Conservation (phyloP, 1,140 invertebrate species). For the Drosophila hydei region DNA sequence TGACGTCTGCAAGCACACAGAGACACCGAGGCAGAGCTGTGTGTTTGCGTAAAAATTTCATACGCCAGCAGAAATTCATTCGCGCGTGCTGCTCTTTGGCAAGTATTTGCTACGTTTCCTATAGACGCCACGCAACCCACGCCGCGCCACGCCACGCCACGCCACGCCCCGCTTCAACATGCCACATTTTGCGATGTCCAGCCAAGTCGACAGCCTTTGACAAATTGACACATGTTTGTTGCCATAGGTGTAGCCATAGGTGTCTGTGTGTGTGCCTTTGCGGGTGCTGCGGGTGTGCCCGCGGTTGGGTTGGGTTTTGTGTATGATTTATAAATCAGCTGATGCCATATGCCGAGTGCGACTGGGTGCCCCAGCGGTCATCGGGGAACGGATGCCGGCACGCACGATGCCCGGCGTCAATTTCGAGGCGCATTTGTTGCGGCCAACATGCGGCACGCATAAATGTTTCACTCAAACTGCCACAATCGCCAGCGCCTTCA, state of each 20-base stretch:
- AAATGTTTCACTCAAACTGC: constrained; percentile 10
- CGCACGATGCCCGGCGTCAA: constrained; percentile 8
- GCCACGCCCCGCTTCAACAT: background rate
- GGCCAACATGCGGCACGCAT: constrained; percentile 6
- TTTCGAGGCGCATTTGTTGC: constrained; percentile 18
- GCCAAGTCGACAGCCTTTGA: constrained; percentile 46
- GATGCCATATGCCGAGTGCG: constrained; percentile 9
- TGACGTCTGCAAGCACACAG: constrained; percentile 54
- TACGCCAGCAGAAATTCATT: constrained; percentile 74
- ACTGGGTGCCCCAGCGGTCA: constrained; percentile 9
- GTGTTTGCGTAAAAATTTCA: constrained; percentile 66
- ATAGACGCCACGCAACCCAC: background rate
- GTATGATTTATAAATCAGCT: constrained; percentile 48
- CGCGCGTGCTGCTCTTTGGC: constrained; percentile 52
- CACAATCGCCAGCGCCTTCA: constrained; percentile 1
- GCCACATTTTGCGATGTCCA: constrained; percentile 19
- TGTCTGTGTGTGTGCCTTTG: constrained; percentile 2
- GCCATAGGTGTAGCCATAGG: constrained; percentile 2
- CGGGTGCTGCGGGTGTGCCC: background rate
- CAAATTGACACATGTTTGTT: constrained; percentile 41
- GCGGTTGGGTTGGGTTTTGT: constrained; percentile 22
- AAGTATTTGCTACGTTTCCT: constrained; percentile 9
- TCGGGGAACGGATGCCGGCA: too few relatives aligned
- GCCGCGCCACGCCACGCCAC: background rate
- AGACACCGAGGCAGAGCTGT: constrained; percentile 22